Evolutionary conservation across 2,888 invertebrate genomes (phyloP).

Genomic region (Crioceris asparagi): DNA sequence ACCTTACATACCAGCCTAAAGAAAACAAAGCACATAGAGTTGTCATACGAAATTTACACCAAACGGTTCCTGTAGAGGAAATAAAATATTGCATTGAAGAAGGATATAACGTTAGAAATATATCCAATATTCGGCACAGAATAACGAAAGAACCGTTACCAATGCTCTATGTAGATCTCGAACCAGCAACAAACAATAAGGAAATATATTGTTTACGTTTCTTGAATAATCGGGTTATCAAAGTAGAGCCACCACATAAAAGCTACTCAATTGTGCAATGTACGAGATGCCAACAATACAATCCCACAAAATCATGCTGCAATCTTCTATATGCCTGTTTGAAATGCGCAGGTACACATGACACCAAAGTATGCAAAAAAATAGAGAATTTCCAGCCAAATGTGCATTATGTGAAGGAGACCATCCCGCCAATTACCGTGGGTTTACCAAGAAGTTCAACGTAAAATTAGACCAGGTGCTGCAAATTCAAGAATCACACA

Average conservation of each 20-base stretch:
- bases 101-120: slow-evolving; percentile 1
- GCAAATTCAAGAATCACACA: no score
- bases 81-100: neutral
- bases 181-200: neutral
- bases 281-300: slow-evolving; percentile 7
- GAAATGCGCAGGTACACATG: slow-evolving; percentile 6
- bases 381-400: slow-evolving; percentile 4
- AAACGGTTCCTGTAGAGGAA: neutral
- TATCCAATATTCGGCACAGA: slow-evolving; percentile 1
- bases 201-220: neutral
- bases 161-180: slow-evolving; percentile 2
- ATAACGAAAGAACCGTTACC: slow-evolving; percentile 2
- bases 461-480: no score
- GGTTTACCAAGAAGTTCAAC: slow-evolving; percentile 2
- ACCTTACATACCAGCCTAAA: slow-evolving; percentile 1
- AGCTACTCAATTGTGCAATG: slow-evolving; percentile 1
- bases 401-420: slow-evolving; percentile 5
- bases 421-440: slow-evolving; percentile 8
- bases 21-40: slow-evolving; percentile 1
- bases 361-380: slow-evolving; percentile 4
- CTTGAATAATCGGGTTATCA: neutral
- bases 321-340: slow-evolving; percentile 4
- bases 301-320: slow-evolving; percentile 5
- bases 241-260: slow-evolving; percentile 3
- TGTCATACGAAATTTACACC: slow-evolving; percentile 1